Base-by-base conservation (phyloP, 2,113 vertebrate genomes). In the Chamaetylas fuelleborni region DNA sequence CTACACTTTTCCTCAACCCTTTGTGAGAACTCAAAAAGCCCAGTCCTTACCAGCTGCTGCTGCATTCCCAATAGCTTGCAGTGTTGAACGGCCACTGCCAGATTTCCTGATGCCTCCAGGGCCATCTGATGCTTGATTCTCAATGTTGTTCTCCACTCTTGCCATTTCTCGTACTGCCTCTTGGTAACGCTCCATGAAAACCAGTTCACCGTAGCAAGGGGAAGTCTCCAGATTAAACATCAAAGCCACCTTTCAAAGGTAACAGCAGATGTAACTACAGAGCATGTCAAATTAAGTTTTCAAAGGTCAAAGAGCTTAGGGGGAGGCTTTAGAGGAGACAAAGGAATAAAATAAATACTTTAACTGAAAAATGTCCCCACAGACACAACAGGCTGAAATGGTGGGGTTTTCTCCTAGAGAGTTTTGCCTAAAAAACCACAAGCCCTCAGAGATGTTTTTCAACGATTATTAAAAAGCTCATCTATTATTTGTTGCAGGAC, bases 11-110 rank as follows among this genome's bases (percentile, higher is more conserved):
- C 12, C 45, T 34, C 33, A 8, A 14, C 20, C 12, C 53, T 82
- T 40, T 28, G 42, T 24, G 18, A 88, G 24, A 24, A 10, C 23
- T 60, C 20, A 69, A 57, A 90, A 50, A 26, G 8, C 7, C 11
- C n/a, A 36, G 34, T 29, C 29, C 31, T 80, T 83, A 99, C 99
- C 99, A 97, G 99, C 99, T 31, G 99, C 99, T 8, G 99, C 99
- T 14, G 99, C 99, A 4, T 95, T 99, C 58, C 99, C 99, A 45
- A 99, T 99, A 88, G 99, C 99, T 86, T 99, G 99, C 18, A 99
- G 97, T 0, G 99, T 99, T 1, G 98, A 99, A 48, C 98, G 97
- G 72, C 99, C 98, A 48, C 98, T 99, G 95, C 98, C 98, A 31
- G 98, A 98, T 73, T 88, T 98, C 90, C 98, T 97, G 87, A 97